phyloP scores from a whole-genome alignment of 2,797 vertebrate species.

The Karalla daura region DNA sequence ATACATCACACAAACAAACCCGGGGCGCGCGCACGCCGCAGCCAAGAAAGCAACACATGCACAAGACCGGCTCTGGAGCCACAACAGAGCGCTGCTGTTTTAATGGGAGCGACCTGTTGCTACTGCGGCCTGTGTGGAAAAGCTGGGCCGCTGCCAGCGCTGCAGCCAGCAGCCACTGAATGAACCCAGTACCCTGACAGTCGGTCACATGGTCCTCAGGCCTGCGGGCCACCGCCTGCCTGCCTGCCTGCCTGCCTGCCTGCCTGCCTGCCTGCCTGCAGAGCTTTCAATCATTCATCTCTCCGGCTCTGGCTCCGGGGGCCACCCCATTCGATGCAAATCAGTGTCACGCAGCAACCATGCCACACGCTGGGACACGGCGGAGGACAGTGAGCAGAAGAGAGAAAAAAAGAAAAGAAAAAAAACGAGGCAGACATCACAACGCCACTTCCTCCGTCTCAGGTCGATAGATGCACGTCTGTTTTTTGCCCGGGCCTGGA shows the following conservation, averaged over 20 bases:
- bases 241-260: conserved; percentile 50
- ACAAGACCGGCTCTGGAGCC: conserved; percentile 76
- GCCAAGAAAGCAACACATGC: conserved; percentile 75
- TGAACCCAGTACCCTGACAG: conserved; percentile 86
- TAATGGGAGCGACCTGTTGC: conserved; percentile 84
- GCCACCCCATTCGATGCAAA: conserved; percentile 78
- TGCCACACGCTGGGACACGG: conserved; percentile 61
- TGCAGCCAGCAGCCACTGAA: conserved; percentile 82
- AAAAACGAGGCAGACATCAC: conserved; percentile 64
- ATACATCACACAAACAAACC: conserved; percentile 75
- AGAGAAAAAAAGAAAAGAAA: no score
- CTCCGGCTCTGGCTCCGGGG: conserved; percentile 59
- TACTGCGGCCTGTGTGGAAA: conserved; percentile 81
- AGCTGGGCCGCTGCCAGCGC: conserved; percentile 79
- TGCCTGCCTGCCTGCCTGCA: conserved; percentile 50
- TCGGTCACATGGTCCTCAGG: conserved; percentile 83
- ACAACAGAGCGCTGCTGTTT: conserved; percentile 83
- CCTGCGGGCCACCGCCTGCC: conserved; percentile 74
- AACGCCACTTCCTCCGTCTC: conserved; percentile 61
- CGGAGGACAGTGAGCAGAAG: conserved; percentile 58
- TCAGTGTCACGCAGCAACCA: conserved; percentile 73
- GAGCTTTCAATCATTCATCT: conserved; percentile 82
- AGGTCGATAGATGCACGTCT: conserved; percentile 57
- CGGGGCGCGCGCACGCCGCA: conserved; percentile 54
- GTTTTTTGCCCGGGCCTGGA: conserved; percentile 12